Conservation (phyloP, 2,888 invertebrate genomes). For the Luperina testacea region DNA sequence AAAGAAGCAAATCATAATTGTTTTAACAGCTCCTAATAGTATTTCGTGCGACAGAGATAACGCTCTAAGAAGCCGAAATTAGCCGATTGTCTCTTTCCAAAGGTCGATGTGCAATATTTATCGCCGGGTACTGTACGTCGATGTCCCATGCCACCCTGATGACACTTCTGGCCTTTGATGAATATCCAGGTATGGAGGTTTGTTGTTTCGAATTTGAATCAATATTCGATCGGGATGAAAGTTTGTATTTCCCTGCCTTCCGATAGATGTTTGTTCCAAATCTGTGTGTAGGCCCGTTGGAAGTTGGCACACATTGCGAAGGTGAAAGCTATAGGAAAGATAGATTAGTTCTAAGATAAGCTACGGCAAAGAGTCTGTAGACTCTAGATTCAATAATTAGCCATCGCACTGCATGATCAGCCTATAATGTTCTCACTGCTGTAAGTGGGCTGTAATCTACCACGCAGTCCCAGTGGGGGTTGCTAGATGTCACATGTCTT, state of each 20-base stretch:
- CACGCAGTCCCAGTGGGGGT: neutral
- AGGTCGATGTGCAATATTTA: too few relatives aligned
- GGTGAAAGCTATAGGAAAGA: neutral
- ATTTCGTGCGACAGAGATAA: too few relatives aligned
- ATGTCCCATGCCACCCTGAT: neutral
- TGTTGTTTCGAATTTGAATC: conserved; percentile 7
- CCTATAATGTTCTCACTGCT: neutral
- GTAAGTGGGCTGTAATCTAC: neutral
- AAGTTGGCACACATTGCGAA: too few relatives aligned
- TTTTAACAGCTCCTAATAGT: too few relatives aligned
- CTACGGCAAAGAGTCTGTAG: neutral
- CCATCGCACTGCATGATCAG: neutral
- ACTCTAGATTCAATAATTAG: neutral
- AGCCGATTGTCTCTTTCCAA: too few relatives aligned
- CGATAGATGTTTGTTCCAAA: conserved; percentile 6
- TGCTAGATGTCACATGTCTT: neutral
- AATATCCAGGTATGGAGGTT: neutral
- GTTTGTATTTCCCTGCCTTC: conserved; percentile 5
- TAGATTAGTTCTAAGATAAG: neutral
- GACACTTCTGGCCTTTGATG: neutral
- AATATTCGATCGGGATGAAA: conserved; percentile 10
- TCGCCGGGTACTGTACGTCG: too few relatives aligned
- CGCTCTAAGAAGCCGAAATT: too few relatives aligned
- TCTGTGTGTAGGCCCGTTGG: neutral
- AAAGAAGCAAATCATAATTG: too few relatives aligned